phyloP scores from a whole-genome alignment of 2,113 vertebrate species.

The Perca flavescens region DNA sequence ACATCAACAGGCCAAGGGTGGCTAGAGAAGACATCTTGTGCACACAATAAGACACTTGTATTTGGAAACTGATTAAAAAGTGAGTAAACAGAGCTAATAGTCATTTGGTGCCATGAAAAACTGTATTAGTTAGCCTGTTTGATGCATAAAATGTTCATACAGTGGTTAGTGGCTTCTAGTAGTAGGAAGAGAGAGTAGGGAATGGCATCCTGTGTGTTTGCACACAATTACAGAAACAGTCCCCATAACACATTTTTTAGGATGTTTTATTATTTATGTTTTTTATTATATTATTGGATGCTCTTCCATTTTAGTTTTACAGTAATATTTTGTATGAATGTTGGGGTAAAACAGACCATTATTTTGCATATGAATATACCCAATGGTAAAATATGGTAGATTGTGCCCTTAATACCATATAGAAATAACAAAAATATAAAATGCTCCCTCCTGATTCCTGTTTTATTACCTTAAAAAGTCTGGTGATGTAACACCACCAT shows the following conservation, averaged over 20 bases:
- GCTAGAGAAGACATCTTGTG: conserved; percentile 46
- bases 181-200: too few relatives aligned
- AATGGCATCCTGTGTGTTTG: conserved; percentile 17
- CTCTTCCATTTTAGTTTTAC: not conserved
- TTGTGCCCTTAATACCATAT: too few relatives aligned
- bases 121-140: conserved; percentile 46
- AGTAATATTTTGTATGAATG: not conserved
- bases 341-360: not conserved
- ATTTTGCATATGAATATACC: not conserved
- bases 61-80: conserved; percentile 47
- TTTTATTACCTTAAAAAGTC: conserved; percentile 1
- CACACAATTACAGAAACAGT: not conserved
- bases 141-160: conserved; percentile 58
- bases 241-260: not conserved
- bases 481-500: not conserved
- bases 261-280: not conserved
- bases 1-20: conserved; percentile 26
- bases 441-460: not conserved
- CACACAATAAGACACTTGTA: conserved; percentile 38
- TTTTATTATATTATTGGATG: not conserved
- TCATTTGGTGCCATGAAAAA: conserved; percentile 60
- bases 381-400: not conserved
- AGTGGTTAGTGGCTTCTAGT: conserved; percentile 15
- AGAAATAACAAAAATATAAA: not conserved
- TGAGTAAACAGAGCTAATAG: conserved; percentile 51